Conservation (phyloP, 2,888 invertebrate genomes). For the Lamellibrachia columna region DNA sequence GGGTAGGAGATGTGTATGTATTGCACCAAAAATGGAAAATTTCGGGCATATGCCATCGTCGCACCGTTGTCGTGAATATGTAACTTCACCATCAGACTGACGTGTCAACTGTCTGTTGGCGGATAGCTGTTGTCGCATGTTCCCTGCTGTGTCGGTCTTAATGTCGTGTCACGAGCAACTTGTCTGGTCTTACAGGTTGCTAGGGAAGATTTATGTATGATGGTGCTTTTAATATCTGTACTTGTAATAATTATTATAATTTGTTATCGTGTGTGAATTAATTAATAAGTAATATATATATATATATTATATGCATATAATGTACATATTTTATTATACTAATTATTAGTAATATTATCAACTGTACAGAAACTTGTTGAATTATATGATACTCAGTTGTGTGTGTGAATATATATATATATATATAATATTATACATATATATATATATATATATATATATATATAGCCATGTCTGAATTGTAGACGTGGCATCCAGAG, state of each 20-base stretch:
- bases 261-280: not conserved
- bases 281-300: constrained; percentile 10
- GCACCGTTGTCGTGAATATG: not conserved
- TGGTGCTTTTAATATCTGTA: constrained; percentile 16
- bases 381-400: constrained; percentile 13
- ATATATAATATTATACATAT: too few species aligned
- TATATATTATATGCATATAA: constrained; percentile 5
- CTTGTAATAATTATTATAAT: constrained; percentile 6
- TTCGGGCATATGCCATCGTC: not conserved
- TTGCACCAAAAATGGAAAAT: not conserved
- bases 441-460: too few species aligned
- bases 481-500: not conserved
- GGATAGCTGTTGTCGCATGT: not conserved
- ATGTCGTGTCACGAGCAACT: constrained; percentile 1
- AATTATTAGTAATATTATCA: constrained; percentile 12
- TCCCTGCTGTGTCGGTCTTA: not conserved
- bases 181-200: constrained; percentile 10
- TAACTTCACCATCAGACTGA: not conserved
- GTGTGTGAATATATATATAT: too few species aligned
- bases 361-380: constrained; percentile 11
- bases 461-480: not conserved
- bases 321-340: constrained; percentile 16
- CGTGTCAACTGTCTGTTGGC: not conserved
- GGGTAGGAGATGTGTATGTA: not conserved
- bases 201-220: not conserved